A percentile compares a stretch with the other conserved stretches of the same genome.
These are phyloP conservation scores for Ciconia nigra DNA, from an alignment of 2,797 vertebrate genomes.

Conservation along the genomic window DNA sequence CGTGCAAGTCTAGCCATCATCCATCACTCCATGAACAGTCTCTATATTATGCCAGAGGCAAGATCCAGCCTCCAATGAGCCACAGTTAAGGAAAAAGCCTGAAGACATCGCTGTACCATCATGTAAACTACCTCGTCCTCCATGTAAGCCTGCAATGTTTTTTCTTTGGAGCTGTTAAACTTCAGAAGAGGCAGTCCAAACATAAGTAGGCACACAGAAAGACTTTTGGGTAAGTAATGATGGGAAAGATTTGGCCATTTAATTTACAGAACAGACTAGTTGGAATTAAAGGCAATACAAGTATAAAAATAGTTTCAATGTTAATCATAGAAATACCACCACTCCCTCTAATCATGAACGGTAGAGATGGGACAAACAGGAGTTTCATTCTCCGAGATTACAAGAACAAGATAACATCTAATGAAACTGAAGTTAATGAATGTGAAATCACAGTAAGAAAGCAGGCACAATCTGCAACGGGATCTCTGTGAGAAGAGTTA, in stretches of 20 bases:
- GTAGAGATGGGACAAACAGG: background rate
- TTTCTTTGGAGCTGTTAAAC: background rate
- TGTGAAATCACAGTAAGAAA: background rate
- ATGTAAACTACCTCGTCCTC: background rate
- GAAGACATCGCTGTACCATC: background rate
- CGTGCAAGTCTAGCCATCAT: background rate
- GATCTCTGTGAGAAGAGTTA: conserved; percentile 10
- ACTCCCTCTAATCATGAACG: background rate
- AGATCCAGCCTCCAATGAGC: background rate
- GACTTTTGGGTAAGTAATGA: background rate
- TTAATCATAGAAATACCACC: background rate
- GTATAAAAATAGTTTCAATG: background rate
- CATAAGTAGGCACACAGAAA: background rate
- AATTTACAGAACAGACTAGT: background rate
- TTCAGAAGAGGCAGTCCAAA: background rate
- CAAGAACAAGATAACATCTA: background rate
- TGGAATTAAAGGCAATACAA: conserved; percentile 1
- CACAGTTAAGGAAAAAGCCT: background rate
- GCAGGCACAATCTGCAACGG: background rate
- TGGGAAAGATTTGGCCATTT: background rate
- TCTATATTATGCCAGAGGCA: background rate
- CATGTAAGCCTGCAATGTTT: background rate
- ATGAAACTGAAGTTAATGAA: conserved; percentile 19
- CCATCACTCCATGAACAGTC: background rate
- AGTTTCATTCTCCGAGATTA: background rate